phyloP scores from a whole-genome alignment of 1,140 invertebrate genomes.

The Bactericera cockerelli region DNA sequence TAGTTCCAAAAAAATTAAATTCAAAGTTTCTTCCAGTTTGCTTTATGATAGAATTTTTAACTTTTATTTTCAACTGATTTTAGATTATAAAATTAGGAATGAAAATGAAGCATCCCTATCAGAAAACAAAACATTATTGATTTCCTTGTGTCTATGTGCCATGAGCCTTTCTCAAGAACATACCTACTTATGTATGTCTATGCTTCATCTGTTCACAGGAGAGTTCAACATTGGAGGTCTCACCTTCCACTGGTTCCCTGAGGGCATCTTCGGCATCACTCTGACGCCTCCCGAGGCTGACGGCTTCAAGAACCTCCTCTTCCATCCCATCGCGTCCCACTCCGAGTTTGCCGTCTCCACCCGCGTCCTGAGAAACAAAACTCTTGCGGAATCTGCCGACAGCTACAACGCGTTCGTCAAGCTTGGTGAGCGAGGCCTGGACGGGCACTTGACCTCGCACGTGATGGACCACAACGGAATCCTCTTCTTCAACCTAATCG shows the following conservation, averaged over 20 bases:
- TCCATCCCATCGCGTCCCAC: conserved; percentile 57
- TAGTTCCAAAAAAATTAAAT: no score
- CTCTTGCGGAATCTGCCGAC: conserved; percentile 35
- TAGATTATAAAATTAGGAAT: no score
- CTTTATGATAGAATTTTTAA: no score
- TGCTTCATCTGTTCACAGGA: background rate
- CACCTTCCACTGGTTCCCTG: conserved; percentile 66
- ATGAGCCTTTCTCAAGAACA: background rate
- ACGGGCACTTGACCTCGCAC: conserved; percentile 50
- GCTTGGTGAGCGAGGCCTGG: conserved; percentile 40
- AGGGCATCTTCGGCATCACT: conserved; percentile 65
- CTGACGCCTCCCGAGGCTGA: conserved; percentile 43
- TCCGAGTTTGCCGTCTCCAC: conserved; percentile 63
- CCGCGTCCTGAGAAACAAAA: conserved; percentile 45
- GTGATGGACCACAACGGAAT: conserved; percentile 52
- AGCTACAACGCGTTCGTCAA: conserved; percentile 56
- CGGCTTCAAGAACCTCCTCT: conserved; percentile 52
- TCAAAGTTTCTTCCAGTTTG: no score
- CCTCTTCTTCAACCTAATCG: conserved; percentile 57
- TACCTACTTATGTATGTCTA: background rate
- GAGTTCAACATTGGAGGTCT: conserved; percentile 61
- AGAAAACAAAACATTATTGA: background rate
- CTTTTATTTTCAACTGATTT: no score
- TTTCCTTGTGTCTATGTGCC: background rate
- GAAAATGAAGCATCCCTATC: no score